Evolutionary conservation across 2,888 invertebrate species (phyloP).

Genomic region (Drosophila anomelani): DNA sequence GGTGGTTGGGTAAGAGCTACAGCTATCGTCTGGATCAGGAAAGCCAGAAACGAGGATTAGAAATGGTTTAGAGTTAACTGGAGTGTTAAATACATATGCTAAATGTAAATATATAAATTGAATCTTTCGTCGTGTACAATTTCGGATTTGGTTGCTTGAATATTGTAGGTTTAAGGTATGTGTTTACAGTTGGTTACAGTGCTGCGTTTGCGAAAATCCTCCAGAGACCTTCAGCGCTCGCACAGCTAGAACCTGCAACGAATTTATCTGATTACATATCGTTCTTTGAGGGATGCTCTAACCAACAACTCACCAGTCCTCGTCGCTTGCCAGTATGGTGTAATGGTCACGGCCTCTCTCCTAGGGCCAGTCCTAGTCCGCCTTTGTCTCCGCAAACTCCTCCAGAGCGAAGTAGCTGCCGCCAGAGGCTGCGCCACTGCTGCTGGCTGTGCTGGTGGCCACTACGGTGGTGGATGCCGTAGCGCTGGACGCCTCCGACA

Average conservation of each 20-base stretch:
- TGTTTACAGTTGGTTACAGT: slow-evolving; percentile 3
- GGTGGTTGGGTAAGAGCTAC: background rate
- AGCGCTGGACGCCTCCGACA: slow-evolving; percentile 53
- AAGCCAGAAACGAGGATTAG: slow-evolving; percentile 14
- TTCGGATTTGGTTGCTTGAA: slow-evolving; percentile 8
- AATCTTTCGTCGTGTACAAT: slow-evolving; percentile 19
- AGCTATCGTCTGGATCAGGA: slow-evolving; percentile 3
- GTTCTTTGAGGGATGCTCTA: accelerated
- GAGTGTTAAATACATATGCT: slow-evolving; percentile 72
- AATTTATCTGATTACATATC: background rate
- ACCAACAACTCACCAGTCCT: slow-evolving; percentile 70
- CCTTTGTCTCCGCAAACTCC: slow-evolving; percentile 78
- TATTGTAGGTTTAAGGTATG: background rate
- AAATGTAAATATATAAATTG: slow-evolving; percentile 52
- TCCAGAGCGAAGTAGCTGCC: slow-evolving; percentile 81
- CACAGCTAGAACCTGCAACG: slow-evolving; percentile 57
- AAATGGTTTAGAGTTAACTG: slow-evolving; percentile 57
- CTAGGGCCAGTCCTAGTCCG: slow-evolving; percentile 78
- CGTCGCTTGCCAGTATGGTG: slow-evolving; percentile 68
- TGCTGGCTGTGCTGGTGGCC: slow-evolving; percentile 70
- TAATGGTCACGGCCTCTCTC: slow-evolving; percentile 57
- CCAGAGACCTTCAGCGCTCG: slow-evolving; percentile 37
- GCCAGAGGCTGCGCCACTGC: slow-evolving; percentile 69
- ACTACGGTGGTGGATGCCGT: slow-evolving; percentile 54
- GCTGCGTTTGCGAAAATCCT: slow-evolving; percentile 32